phyloP scores from a whole-genome alignment of 2,888 invertebrate species.

The Sialis lutaria region DNA sequence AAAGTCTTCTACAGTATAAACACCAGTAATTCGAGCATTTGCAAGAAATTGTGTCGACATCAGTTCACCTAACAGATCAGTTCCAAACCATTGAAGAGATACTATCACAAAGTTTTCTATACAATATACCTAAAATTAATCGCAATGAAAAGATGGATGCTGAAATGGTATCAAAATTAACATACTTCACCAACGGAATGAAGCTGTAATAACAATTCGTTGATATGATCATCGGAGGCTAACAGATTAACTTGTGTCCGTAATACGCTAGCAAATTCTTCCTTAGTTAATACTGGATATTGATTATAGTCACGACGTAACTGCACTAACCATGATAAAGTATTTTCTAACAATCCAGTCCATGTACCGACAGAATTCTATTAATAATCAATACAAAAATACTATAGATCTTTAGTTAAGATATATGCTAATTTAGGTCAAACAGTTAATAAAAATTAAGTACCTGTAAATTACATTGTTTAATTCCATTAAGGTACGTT shows the following conservation, averaged over 20 bases:
- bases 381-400: background rate
- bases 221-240: conserved; percentile 42
- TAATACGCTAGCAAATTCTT: conserved; percentile 35
- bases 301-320: conserved; percentile 33
- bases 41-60: conserved; percentile 35
- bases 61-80: conserved; percentile 45
- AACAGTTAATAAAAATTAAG: too few relatives aligned
- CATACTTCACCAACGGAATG: conserved; percentile 45
- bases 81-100: conserved; percentile 48
- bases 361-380: conserved; percentile 26
- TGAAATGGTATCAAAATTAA: background rate
- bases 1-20: conserved; percentile 54
- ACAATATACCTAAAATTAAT: conserved; percentile 18
- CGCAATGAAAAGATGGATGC: background rate
- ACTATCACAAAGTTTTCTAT: conserved; percentile 43
- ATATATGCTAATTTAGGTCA: too few relatives aligned
- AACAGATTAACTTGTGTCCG: conserved; percentile 42
- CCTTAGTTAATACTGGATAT: conserved; percentile 43
- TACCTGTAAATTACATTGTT: conserved; percentile 33
- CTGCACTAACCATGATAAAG: conserved; percentile 29
- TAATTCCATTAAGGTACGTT: conserved; percentile 30
- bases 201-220: conserved; percentile 41
- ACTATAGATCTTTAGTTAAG: too few relatives aligned
- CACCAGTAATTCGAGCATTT: conserved; percentile 41
- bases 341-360: conserved; percentile 39